Base-by-base conservation (phyloP, 2,888 invertebrate genomes). In the Salpingus planirostris region DNA sequence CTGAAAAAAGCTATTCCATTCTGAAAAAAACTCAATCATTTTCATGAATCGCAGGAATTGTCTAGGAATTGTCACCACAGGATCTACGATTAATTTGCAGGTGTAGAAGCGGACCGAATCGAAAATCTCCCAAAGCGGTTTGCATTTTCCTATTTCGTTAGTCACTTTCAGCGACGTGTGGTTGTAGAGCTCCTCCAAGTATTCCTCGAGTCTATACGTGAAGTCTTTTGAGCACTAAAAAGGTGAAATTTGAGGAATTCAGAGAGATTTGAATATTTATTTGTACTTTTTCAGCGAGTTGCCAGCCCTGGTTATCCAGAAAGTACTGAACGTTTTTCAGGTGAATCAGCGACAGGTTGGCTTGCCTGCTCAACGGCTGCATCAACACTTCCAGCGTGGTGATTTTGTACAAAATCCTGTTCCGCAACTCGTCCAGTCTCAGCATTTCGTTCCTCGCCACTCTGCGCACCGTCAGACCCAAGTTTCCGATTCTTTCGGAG, bases 241-340 rank as follows among this genome's bases (percentile, higher is more conserved):
- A 23, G 3, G 11, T 33, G 29, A 23, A 8, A 18, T 18, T n/a
- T n/a, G n/a, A n/a, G n/a, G n/a, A n/a, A n/a, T n/a, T 5, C 5
- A 24, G 10, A 24, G 24, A 4, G 24, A 18, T 8, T 18, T 18
- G 5, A 8, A 5, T 8, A 8, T 18, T 18, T 18, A 8, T 6
- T 18, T 18, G 18, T 63, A 80, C 80, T 72, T 78, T 73, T 49
- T 74, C 71, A 30, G 80, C 79, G 48, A 85, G 79, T 46, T 76
- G 70, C 28, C 73, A 74, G 15, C 81, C 81, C 48, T 80, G 78
- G 52, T 76, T 78, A 50, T 82, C 76, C 40, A 87, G 71, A 61
- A 79, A 83, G 56, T 74, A 78, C 58, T 86, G 85, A 26, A 84
- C 78, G n/a, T 76, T 80, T 50, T 78, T 79, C 44, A 86, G 71